Conservation (phyloP, 2,888 invertebrate species). For the Drosophila suboccidentalis region DNA sequence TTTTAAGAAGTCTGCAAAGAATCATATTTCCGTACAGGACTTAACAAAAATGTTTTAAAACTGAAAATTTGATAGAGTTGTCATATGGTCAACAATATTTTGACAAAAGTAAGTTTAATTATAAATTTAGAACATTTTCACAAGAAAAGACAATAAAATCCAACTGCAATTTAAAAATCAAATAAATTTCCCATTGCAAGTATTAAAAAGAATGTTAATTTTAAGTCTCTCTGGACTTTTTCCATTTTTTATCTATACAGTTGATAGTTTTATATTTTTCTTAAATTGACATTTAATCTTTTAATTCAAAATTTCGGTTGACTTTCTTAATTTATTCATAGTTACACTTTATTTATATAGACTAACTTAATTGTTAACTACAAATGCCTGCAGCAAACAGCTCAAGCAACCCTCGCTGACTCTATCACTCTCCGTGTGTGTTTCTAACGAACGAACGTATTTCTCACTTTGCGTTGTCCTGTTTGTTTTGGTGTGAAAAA, state of each 20-base stretch:
- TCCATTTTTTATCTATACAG: too few species aligned
- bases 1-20: background rate
- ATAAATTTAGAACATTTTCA: background rate
- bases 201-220: too few species aligned
- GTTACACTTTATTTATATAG: too few species aligned
- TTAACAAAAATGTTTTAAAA: background rate
- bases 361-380: too few species aligned
- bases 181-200: background rate
- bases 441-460: constrained; percentile 39
- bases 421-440: constrained; percentile 24
- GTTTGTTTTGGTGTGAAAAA: constrained; percentile 75
- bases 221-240: too few species aligned
- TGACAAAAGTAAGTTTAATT: background rate
- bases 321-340: too few species aligned
- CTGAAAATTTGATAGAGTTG: background rate
- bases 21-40: too few species aligned
- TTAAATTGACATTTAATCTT: too few species aligned
- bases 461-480: constrained; percentile 65
- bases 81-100: background rate
- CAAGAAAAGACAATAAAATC: background rate
- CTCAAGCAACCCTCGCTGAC: constrained; percentile 23
- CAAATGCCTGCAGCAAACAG: background rate
- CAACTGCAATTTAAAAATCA: background rate
- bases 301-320: too few species aligned
- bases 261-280: too few species aligned